phyloP scores from a whole-genome alignment of 1,140 invertebrate species.

The Eubasilissa regina region DNA sequence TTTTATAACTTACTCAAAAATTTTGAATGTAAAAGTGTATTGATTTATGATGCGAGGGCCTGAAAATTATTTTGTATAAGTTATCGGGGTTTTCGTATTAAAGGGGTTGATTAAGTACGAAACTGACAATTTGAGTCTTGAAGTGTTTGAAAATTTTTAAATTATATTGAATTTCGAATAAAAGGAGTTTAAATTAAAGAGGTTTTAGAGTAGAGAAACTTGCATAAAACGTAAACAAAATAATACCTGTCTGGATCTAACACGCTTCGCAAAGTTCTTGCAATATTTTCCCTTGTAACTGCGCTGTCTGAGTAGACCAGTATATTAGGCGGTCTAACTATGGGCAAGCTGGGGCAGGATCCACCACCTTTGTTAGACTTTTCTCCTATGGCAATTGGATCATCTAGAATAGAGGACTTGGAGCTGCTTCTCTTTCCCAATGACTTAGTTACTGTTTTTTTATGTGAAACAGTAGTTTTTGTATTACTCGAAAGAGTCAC shows the following conservation, averaged over 20 bases:
- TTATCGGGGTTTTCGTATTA: too few species aligned
- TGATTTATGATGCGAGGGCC: too few species aligned
- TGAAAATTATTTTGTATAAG: too few species aligned
- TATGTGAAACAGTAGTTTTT: constrained; percentile 51
- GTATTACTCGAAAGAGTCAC: constrained; percentile 52
- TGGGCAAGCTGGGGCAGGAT: constrained; percentile 56
- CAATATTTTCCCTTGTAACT: constrained; percentile 58
- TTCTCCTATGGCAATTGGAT: constrained; percentile 49
- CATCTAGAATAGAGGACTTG: constrained; percentile 56
- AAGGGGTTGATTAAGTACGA: too few species aligned
- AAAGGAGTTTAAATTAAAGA: too few species aligned
- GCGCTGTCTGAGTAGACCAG: constrained; percentile 59
- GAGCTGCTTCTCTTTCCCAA: constrained; percentile 55
- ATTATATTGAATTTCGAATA: too few species aligned
- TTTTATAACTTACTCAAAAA: too few species aligned
- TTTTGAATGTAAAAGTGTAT: too few species aligned
- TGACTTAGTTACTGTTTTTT: constrained; percentile 49
- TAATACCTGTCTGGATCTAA: constrained; percentile 57
- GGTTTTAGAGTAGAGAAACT: too few species aligned
- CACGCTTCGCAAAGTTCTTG: constrained; percentile 53
- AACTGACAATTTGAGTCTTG: too few species aligned
- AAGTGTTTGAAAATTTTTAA: too few species aligned
- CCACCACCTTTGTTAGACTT: constrained; percentile 56
- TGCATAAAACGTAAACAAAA: background rate
- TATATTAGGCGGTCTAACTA: constrained; percentile 55